phyloP scores from a whole-genome alignment of 2,797 vertebrate species.

The Rallus crepitans region DNA sequence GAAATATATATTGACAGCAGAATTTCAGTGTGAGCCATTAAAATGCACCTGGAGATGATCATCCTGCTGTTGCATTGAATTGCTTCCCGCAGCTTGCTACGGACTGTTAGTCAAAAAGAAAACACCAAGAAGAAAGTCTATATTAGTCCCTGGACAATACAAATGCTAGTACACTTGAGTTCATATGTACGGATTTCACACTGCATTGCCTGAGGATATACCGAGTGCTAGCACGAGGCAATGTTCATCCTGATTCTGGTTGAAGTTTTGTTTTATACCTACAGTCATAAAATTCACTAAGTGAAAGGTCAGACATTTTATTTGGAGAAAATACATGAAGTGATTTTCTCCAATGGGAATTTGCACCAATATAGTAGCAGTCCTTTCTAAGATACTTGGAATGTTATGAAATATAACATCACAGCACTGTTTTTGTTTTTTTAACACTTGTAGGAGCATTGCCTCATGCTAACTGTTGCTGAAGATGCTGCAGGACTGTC shows the following conservation, averaged over 20 bases:
- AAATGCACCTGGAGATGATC: slow-evolving; percentile 18
- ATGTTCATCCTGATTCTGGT: background rate
- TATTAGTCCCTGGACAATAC: slow-evolving; percentile 17
- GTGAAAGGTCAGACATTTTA: background rate
- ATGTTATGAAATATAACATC: background rate
- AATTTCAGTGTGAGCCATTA: background rate
- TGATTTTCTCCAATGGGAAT: background rate
- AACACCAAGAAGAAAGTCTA: background rate
- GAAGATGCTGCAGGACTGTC: background rate
- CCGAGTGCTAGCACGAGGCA: background rate
- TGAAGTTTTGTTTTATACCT: background rate
- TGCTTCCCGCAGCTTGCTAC: background rate
- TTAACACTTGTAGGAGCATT: background rate
- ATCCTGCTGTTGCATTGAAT: slow-evolving; percentile 6
- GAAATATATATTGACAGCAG: background rate
- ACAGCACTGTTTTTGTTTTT: background rate
- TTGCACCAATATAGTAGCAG: background rate
- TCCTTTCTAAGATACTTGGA: background rate
- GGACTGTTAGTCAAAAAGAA: background rate
- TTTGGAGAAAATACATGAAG: background rate
- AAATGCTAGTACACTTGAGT: background rate
- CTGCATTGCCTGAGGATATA: background rate
- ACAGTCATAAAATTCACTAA: background rate
- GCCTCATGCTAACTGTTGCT: background rate
- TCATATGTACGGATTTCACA: background rate